Evolutionary conservation across 2,113 vertebrate genomes (phyloP).

Genomic region (Pipra filicauda): DNA sequence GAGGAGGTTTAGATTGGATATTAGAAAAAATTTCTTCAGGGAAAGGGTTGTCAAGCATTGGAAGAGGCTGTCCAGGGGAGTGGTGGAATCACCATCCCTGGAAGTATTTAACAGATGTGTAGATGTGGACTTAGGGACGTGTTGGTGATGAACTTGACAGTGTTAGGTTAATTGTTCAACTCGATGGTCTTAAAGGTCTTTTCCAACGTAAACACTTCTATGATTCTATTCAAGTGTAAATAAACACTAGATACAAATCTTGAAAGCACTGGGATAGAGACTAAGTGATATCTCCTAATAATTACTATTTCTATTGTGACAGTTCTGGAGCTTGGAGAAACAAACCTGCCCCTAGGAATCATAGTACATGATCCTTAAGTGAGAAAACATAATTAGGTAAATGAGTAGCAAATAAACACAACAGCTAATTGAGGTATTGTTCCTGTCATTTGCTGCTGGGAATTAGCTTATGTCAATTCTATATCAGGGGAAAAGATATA

Average conservation of each 20-base stretch:
- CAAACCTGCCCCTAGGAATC: not conserved
- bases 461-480: not conserved
- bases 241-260: not conserved
- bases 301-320: not conserved
- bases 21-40: not conserved
- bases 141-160: not conserved
- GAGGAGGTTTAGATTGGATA: not conserved
- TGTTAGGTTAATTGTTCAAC: not conserved
- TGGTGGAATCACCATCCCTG: not conserved
- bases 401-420: not conserved
- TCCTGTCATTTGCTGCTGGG: not conserved
- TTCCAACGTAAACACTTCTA: not conserved
- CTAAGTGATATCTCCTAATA: not conserved
- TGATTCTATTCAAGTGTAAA: not conserved
- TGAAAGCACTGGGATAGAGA: not conserved
- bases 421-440: not conserved
- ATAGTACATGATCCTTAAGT: not conserved
- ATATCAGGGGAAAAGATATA: not conserved
- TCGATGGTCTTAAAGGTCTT: not conserved
- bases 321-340: not conserved
- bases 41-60: not conserved
- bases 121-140: not conserved
- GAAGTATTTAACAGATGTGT: not conserved
- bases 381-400: not conserved
- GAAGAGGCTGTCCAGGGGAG: not conserved